A percentile compares a stretch with the other conserved stretches of the same genome.
Evolutionary conservation across 2,113 vertebrate species (phyloP).

Genomic region (Anthoscopus minutus): DNA sequence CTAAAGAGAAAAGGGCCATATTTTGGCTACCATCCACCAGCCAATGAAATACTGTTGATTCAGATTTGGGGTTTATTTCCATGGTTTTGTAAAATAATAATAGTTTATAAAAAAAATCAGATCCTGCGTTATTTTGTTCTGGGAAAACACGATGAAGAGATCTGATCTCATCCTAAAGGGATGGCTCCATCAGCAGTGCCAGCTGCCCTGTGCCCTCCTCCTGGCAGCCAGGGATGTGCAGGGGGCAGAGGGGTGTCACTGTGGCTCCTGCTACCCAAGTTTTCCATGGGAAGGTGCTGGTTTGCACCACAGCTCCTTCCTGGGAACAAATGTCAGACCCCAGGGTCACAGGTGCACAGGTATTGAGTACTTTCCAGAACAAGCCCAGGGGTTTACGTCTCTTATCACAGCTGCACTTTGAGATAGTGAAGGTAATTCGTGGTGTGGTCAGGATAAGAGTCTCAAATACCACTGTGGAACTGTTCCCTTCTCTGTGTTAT

Average conservation of each 20-base stretch:
- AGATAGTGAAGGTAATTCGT: not conserved
- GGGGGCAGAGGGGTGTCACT: not conserved
- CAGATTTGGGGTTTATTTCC: not conserved
- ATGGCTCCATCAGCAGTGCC: not conserved
- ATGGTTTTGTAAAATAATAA: not conserved
- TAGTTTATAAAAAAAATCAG: not conserved
- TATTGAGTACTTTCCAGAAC: not conserved
- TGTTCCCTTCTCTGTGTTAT: not conserved
- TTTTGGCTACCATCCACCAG: not conserved
- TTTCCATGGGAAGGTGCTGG: not conserved
- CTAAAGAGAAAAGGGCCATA: not conserved
- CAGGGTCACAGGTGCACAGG: not conserved
- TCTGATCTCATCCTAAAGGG: not conserved
- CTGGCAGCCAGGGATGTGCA: accelerated
- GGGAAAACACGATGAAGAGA: not conserved
- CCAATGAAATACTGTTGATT: not conserved
- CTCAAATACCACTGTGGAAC: not conserved
- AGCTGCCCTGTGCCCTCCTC: not conserved
- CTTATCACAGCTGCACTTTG: not conserved
- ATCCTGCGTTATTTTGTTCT: not conserved
- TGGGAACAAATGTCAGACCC: accelerated
- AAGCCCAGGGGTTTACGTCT: not conserved
- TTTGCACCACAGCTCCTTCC: not conserved
- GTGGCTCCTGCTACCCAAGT: accelerated
- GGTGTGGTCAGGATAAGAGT: not conserved